Base-by-base conservation (phyloP, 2,797 vertebrate genomes). In the Crocidura indochinensis region DNA sequence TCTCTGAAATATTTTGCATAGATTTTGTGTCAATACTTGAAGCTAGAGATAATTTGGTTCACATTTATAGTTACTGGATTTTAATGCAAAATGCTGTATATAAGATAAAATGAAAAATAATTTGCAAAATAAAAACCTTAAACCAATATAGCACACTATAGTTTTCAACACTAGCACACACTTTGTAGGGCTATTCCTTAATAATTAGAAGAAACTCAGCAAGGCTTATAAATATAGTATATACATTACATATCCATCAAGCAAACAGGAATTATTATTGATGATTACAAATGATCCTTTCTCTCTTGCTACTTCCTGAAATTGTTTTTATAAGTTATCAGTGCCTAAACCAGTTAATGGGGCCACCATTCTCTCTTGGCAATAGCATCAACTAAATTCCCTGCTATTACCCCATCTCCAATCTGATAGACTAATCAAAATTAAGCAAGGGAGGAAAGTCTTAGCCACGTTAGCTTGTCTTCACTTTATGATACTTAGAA, bases 11-110 rank as follows among this genome's bases (percentile, higher is more conserved):
- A 53, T 71, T 44, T 82, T 71, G 5, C 53, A 8, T 60, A 49
- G 20, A 29, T 82, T 83, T 87, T 64, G 14, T 27, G 47, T 87
- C 26, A 67, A 71, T 26, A 53, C 56, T 56, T 74, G 7, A 9
- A 83, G 26, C 68, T 90, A 47, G 56, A 87, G 27, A 76, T 77
- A 90, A 82, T 75, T 81, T 65, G 77, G 53, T 60, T 11, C 49
- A 67, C 47, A 79, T 84, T 81, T 53, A 67, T 78, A 87, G 10
- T 69, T 49, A 62, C 2, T 38, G 31, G 60, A 73, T 53, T 5
- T 27, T 77, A 77, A 64, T 27, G 47, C 4, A 81, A 72, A 86
- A 88, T 65, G 15, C 24, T n/a, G 0, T 76, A 17, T 29, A 38
- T 71, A 79, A 76, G 79, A 85, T 3, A 26, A 68, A 29, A 71